Conservation (phyloP, 2,888 invertebrate species). For the Apotomis capreana region DNA sequence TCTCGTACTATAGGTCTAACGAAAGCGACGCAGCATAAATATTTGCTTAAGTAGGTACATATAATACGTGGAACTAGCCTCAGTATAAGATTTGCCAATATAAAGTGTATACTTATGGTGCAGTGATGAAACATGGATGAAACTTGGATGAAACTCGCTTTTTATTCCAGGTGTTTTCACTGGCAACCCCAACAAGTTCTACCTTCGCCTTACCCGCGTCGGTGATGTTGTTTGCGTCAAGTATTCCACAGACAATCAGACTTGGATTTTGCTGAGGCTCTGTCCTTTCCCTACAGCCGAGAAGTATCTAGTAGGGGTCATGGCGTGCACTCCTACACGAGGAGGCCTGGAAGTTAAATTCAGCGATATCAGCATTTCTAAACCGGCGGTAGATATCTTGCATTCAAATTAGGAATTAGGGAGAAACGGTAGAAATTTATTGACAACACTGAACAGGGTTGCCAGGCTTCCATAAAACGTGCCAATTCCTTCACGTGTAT, state of each 20-base stretch:
- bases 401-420: slow-evolving; percentile 65
- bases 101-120: too few relatives aligned
- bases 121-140: too few relatives aligned
- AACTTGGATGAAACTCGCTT: not conserved
- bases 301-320: slow-evolving; percentile 60
- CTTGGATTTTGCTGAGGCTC: slow-evolving; percentile 64
- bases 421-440: slow-evolving; percentile 36
- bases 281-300: slow-evolving; percentile 56
- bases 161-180: slow-evolving; percentile 62
- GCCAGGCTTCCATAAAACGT: not conserved
- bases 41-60: too few relatives aligned
- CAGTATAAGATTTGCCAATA: too few relatives aligned
- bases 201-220: slow-evolving; percentile 63
- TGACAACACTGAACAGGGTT: not conserved
- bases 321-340: slow-evolving; percentile 68
- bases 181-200: slow-evolving; percentile 67
- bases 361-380: slow-evolving; percentile 54
- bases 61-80: too few relatives aligned
- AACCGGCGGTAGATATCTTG: slow-evolving; percentile 63
- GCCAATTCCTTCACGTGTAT: too few relatives aligned
- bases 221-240: slow-evolving; percentile 64
- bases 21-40: too few relatives aligned
- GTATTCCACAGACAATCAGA: slow-evolving; percentile 63
- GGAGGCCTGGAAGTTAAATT: slow-evolving; percentile 62
- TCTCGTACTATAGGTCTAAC: too few relatives aligned